phyloP scores from a whole-genome alignment of 1,140 invertebrate species.

The Triops longicaudatus region DNA sequence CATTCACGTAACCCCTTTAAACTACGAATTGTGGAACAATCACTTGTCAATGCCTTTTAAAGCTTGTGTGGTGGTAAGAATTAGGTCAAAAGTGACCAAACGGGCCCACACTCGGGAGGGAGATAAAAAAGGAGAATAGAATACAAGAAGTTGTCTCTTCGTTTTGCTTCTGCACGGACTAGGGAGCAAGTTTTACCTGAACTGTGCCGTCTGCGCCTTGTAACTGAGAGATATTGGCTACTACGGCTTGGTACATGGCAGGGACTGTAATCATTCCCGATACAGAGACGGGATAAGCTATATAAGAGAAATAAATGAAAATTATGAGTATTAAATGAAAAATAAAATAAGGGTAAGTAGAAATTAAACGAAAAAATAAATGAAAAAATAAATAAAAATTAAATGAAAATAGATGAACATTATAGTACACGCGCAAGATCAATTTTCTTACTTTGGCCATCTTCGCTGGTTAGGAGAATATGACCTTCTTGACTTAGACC shows the following conservation, averaged over 20 bases:
- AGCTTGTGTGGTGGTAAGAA: no score
- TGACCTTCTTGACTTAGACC: conserved; percentile 85
- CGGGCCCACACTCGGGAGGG: not conserved
- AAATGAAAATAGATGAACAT: no score
- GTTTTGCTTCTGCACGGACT: not conserved
- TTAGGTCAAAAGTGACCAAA: not conserved
- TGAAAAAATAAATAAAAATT: conserved; percentile 26
- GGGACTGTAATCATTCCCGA: conserved; percentile 92
- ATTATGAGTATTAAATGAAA: not conserved
- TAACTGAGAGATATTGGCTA: conserved; percentile 77
- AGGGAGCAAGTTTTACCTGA: conserved; percentile 44
- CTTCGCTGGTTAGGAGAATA: conserved; percentile 88
- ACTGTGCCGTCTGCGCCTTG: conserved; percentile 62
- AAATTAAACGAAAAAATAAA: not conserved
- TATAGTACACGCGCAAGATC: no score
- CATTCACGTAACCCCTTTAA: no score
- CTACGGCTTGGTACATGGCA: conserved; percentile 93
- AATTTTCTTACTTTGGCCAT: conserved; percentile 81
- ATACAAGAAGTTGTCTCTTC: no score
- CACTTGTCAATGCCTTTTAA: no score
- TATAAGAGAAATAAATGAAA: conserved; percentile 35
- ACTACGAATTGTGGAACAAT: no score
- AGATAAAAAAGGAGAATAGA: not conserved
- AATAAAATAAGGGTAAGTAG: no score
- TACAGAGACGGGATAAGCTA: conserved; percentile 74